Conservation (phyloP, 2,797 vertebrate species). For the Lacerta bilineata region DNA sequence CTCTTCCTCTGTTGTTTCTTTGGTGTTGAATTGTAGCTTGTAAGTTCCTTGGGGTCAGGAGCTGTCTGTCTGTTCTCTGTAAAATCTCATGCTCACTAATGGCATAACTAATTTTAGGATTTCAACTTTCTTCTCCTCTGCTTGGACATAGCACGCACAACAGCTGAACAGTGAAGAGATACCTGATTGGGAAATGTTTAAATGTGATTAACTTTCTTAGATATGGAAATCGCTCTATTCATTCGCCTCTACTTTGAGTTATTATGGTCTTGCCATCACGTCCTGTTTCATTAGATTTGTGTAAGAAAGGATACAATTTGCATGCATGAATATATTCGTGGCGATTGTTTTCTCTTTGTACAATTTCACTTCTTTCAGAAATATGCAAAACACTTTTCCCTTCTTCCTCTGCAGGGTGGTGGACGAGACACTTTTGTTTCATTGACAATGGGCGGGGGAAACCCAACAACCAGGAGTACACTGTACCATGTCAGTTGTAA, state of each 20-base stretch:
- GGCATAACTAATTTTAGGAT: neutral
- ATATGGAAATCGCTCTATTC: neutral
- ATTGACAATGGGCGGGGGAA: neutral
- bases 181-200: slow-evolving; percentile 23
- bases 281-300: slow-evolving; percentile 17
- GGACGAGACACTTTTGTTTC: neutral
- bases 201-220: slow-evolving; percentile 24
- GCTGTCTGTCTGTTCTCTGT: neutral
- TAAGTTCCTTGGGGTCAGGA: neutral
- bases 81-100: too few relatives aligned
- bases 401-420: neutral
- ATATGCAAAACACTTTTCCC: neutral
- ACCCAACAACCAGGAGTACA: neutral
- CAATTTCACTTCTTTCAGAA: slow-evolving; percentile 10
- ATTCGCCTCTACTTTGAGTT: neutral
- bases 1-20: neutral
- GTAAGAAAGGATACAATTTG: neutral
- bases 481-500: neutral
- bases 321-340: neutral
- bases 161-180: neutral
- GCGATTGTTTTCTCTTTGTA: slow-evolving; percentile 8
- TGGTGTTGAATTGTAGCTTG: too few relatives aligned
- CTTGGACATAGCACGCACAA: neutral
- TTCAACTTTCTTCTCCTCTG: neutral
- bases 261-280: neutral